Evolutionary conservation across 2,113 vertebrate species (phyloP).

Genomic region (Cacatua alba): DNA sequence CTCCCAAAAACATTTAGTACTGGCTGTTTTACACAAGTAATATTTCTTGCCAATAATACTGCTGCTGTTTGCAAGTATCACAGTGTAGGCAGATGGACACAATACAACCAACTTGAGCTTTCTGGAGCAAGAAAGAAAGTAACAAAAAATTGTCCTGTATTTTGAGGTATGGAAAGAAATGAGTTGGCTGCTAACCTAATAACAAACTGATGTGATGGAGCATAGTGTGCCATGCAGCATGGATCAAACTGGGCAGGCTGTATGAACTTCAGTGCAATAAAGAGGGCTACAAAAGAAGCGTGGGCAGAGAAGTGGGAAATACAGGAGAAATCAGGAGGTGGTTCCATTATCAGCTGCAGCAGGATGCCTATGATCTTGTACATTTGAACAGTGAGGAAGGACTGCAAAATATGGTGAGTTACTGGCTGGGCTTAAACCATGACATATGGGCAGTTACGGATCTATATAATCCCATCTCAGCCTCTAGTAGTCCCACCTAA

Average conservation of each 20-base stretch:
- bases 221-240: rapidly evolving
- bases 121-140: neutral
- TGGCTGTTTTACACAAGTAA: neutral
- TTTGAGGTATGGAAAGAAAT: neutral
- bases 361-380: neutral
- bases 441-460: neutral
- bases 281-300: neutral
- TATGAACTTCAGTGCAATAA: neutral
- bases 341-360: neutral
- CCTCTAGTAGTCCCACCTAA: neutral
- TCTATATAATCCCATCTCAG: neutral
- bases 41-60: neutral
- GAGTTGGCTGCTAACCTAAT: neutral
- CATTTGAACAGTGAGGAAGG: neutral
- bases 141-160: neutral
- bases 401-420: neutral
- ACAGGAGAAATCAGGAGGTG: neutral
- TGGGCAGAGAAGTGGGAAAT: neutral
- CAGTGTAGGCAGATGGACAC: neutral
- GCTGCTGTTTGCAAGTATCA: neutral
- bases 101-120: neutral
- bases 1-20: neutral
- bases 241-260: neutral
- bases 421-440: neutral
- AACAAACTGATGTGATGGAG: neutral